Percentiles rank a stretch among this genome's conserved stretches.
Evolutionary conservation across 2,113 vertebrate genomes (phyloP).

Genomic region (Epinephelus cyanopodus): DNA sequence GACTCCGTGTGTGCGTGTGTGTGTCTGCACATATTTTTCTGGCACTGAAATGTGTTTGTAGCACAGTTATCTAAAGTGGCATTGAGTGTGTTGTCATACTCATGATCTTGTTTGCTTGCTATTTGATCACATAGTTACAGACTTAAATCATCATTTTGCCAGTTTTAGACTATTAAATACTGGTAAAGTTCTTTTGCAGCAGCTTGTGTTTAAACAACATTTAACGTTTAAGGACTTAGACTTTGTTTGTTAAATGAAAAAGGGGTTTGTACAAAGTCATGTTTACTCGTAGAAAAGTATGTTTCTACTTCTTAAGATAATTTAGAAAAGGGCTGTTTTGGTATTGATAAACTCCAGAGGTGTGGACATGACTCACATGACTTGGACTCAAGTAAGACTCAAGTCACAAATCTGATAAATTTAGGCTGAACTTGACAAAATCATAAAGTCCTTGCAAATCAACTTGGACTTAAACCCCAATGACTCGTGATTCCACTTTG

Average conservation of each 20-base stretch:
- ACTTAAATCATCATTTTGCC: background rate
- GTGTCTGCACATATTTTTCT: background rate
- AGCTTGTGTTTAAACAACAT: background rate
- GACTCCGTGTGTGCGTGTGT: slow-evolving; percentile 16
- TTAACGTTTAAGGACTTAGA: background rate
- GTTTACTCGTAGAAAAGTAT: background rate
- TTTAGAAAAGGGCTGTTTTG: too few species aligned
- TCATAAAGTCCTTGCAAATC: too few species aligned
- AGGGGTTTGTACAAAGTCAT: background rate
- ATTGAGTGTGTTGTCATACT: background rate
- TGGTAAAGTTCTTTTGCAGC: background rate
- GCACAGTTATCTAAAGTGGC: slow-evolving; percentile 4
- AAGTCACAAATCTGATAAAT: too few species aligned
- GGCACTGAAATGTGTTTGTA: slow-evolving; percentile 15
- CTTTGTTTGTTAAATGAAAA: background rate
- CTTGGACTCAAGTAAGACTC: too few species aligned
- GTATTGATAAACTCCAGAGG: too few species aligned
- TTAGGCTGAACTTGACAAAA: too few species aligned
- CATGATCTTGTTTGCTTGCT: background rate
- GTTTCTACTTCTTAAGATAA: background rate
- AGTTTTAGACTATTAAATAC: background rate
- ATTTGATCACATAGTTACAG: background rate
- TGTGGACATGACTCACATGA: too few species aligned
- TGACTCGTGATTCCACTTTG: too few species aligned
- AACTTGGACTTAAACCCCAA: too few species aligned